Percentiles rank a stretch among this genome's conserved stretches.
Evolutionary conservation across 2,888 invertebrate species (phyloP).

Genomic region (Aporophyla nigra): DNA sequence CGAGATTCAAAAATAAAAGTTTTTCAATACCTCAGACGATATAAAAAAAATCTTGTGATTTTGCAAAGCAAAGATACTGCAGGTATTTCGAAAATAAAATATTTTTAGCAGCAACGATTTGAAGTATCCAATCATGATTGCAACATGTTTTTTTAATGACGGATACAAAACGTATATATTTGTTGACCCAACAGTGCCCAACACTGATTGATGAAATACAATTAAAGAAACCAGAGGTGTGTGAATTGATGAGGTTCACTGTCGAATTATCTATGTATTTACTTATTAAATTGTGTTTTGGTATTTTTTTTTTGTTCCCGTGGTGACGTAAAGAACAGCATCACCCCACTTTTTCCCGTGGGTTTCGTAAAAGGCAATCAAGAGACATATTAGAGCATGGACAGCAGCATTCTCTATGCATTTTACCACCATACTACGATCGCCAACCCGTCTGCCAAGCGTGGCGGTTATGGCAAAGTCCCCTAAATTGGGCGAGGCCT

Average conservation of each 20-base stretch:
- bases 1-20: background rate
- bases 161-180: background rate
- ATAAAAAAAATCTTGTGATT: background rate
- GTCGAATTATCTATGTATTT: background rate
- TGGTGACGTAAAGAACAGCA: too few species aligned
- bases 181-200: background rate
- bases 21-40: background rate
- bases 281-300: background rate
- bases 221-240: conserved; percentile 7
- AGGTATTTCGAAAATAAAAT: background rate
- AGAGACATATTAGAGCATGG: too few species aligned
- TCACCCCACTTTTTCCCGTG: too few species aligned
- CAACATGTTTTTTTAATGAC: conserved; percentile 10
- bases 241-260: conserved; percentile 2
- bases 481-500: too few species aligned
- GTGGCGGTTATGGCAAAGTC: too few species aligned
- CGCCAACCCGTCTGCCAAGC: too few species aligned
- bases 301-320: background rate
- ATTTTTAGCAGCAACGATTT: background rate
- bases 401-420: too few species aligned
- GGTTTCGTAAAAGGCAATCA: too few species aligned
- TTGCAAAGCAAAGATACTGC: background rate
- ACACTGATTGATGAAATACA: conserved; percentile 23
- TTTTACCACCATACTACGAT: too few species aligned
- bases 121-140: background rate